Percentiles rank a stretch among this genome's conserved stretches.
Evolutionary conservation across 2,113 vertebrate species (phyloP).

Genomic region (Motacilla tschutschensis): DNA sequence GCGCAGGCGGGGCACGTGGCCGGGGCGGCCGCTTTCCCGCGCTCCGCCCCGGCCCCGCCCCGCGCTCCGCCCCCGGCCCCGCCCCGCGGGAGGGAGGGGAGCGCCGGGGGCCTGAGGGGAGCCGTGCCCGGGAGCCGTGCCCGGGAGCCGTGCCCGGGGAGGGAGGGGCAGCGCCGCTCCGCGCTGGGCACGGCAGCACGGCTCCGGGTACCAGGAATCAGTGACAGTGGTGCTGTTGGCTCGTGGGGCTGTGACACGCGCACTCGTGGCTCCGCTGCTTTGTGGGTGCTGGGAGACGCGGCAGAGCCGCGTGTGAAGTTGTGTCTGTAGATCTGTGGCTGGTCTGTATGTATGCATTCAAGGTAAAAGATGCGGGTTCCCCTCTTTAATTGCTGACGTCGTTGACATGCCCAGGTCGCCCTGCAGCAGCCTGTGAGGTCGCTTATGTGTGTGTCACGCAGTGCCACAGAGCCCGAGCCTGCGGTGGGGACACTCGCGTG

Average conservation of each 20-base stretch:
- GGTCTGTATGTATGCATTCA: accelerated
- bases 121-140: no score
- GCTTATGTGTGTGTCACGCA: accelerated
- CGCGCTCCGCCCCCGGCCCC: background rate
- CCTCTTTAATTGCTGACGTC: no score
- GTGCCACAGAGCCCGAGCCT: accelerated
- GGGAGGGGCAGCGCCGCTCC: accelerated
- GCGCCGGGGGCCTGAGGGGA: no score
- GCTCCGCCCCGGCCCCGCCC: background rate
- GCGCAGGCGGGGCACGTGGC: background rate
- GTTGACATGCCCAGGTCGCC: accelerated
- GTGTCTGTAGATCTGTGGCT: accelerated
- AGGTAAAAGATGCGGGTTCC: accelerated
- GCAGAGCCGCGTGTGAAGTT: accelerated
- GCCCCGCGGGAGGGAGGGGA: background rate
- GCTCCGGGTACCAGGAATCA: accelerated
- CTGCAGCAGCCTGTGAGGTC: accelerated
- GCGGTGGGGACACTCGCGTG: accelerated
- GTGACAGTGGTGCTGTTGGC: accelerated
- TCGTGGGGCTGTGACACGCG: accelerated
- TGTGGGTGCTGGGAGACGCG: accelerated
- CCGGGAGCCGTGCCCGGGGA: accelerated
- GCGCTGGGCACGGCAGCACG: accelerated
- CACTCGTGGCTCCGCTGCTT: accelerated
- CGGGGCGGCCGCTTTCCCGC: background rate